phyloP scores from a whole-genome alignment of 2,888 invertebrate species.

The Isotomurus palustris region DNA sequence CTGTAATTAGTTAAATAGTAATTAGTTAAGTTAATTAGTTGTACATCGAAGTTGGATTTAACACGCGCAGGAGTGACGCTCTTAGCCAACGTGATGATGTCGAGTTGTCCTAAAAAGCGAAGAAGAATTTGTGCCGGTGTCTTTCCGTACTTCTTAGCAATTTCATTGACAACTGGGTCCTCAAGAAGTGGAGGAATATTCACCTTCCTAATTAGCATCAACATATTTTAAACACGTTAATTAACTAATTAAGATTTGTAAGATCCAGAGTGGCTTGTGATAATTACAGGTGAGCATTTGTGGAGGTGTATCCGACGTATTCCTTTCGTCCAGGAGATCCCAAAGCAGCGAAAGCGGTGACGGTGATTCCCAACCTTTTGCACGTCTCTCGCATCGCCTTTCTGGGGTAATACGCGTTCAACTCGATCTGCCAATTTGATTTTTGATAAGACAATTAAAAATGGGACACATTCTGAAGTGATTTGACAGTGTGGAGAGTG shows the following conservation, averaged over 20 bases:
- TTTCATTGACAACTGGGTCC: slow-evolving; percentile 48
- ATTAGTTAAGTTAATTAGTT: too few relatives aligned
- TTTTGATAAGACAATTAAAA: neutral
- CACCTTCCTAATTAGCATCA: slow-evolving; percentile 2
- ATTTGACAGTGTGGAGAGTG: neutral
- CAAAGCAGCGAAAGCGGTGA: slow-evolving; percentile 74
- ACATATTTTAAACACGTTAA: neutral
- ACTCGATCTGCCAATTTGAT: too few relatives aligned
- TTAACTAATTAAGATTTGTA: neutral
- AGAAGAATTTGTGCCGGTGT: slow-evolving; percentile 71
- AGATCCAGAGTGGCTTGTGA: neutral
- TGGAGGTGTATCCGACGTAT: neutral
- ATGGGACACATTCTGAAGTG: neutral
- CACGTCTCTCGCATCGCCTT: slow-evolving; percentile 59
- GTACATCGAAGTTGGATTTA: slow-evolving; percentile 66
- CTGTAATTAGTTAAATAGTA: too few relatives aligned
- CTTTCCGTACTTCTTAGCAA: slow-evolving; percentile 57
- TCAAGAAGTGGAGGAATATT: slow-evolving; percentile 26
- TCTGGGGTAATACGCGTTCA: slow-evolving; percentile 73
- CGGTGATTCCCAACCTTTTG: slow-evolving; percentile 60
- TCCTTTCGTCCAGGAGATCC: slow-evolving; percentile 52
- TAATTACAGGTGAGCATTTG: neutral
- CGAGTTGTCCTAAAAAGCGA: slow-evolving; percentile 67
- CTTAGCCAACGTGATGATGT: slow-evolving; percentile 74
- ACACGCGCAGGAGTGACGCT: slow-evolving; percentile 69